Percentiles rank a stretch among this genome's conserved stretches.
Evolutionary conservation across 37 sponge, comb jelly and placozoan genomes (phyloP).

Genomic region (Halisarca cf. caerulea): DNA sequence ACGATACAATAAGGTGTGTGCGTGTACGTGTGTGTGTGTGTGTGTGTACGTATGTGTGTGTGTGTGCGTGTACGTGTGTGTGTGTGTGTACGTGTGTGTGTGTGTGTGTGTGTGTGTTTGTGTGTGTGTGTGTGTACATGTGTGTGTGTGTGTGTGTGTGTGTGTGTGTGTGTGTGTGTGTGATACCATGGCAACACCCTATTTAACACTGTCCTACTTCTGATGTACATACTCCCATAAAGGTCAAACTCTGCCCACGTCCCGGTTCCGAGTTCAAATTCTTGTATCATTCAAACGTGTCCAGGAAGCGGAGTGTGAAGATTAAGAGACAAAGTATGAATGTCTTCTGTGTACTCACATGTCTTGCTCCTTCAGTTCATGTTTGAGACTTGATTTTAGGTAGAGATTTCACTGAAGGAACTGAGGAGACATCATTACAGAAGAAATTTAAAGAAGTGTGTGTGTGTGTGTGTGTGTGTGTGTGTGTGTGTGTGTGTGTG

Average conservation of each 20-base stretch:
- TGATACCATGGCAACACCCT: too few relatives aligned
- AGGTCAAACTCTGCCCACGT: conserved; percentile 1
- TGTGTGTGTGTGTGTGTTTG: neutral
- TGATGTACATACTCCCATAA: neutral
- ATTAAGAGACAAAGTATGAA: conserved; percentile 35
- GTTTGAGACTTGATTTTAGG: too few relatives aligned
- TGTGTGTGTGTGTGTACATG: neutral
- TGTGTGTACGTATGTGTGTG: too few relatives aligned
- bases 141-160: conserved; percentile 14
- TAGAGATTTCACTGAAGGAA: too few relatives aligned
- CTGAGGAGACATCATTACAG: too few relatives aligned
- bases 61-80: neutral
- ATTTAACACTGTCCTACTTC: neutral
- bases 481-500: too few relatives aligned
- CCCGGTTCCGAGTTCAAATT: neutral
- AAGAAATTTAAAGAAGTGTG: too few relatives aligned
- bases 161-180: too few relatives aligned
- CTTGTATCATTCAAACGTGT: conserved; percentile 1
- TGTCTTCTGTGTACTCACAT: too few relatives aligned
- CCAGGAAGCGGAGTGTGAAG: conserved; percentile 17
- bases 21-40: neutral
- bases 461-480: too few relatives aligned
- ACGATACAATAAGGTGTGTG: conserved; percentile 62
- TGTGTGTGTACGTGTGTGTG: neutral
- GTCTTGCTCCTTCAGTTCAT: too few relatives aligned